Evolutionary conservation across 2,888 invertebrate genomes (phyloP).

Genomic region (Cerastoderma edule): DNA sequence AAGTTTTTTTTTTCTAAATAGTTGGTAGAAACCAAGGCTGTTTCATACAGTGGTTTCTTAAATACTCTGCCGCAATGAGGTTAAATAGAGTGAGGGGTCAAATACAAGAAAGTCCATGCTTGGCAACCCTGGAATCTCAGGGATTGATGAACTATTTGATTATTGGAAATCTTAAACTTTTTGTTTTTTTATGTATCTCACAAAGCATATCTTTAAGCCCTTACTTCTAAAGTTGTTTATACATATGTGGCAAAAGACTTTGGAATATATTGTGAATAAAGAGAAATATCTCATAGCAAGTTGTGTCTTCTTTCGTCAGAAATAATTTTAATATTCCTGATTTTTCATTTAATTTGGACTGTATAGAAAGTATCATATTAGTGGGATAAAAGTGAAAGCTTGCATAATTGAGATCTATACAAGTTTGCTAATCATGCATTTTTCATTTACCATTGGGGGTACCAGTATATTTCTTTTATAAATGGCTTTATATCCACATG

Average conservation of each 20-base stretch:
- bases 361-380: neutral
- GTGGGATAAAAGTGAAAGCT: neutral
- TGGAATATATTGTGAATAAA: neutral
- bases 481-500: neutral
- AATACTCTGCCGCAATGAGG: too few species aligned
- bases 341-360: neutral
- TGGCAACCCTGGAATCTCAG: too few species aligned
- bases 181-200: too few species aligned
- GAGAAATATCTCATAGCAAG: neutral
- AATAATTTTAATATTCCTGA: neutral
- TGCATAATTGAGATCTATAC: neutral
- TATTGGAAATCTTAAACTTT: too few species aligned
- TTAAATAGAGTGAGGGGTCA: too few species aligned
- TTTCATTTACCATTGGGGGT: neutral
- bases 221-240: too few species aligned
- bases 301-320: neutral
- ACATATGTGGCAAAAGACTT: neutral
- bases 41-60: too few species aligned
- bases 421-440: neutral
- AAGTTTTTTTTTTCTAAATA: too few species aligned
- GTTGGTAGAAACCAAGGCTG: too few species aligned
- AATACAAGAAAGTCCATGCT: too few species aligned
- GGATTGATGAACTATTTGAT: too few species aligned
- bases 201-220: too few species aligned
- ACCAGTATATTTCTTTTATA: neutral